These are phyloP conservation scores for Xenus cinereus DNA, from an alignment of 2,113 vertebrate species.

Conservation along the genomic window DNA sequence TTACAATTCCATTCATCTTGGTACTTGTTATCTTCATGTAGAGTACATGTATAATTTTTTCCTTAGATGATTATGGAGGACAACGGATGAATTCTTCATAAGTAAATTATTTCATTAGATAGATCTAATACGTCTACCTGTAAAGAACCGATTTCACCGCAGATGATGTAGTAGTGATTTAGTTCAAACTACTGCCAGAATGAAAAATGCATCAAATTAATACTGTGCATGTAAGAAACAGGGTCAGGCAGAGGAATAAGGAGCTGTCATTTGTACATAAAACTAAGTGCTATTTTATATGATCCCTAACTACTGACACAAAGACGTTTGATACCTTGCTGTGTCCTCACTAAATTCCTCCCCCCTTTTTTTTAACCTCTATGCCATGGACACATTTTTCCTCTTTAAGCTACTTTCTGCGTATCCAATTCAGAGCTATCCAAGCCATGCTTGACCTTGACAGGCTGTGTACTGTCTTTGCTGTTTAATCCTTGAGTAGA, in stretches of 20 bases:
- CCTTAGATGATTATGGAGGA: neutral
- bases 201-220: constrained; percentile 34
- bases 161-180: neutral
- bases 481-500: neutral
- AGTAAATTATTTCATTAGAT: neutral
- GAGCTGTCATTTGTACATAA: neutral
- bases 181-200: constrained; percentile 27
- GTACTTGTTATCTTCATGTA: neutral
- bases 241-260: neutral
- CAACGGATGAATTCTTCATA: neutral
- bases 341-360: neutral
- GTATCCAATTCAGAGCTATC: neutral
- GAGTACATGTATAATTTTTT: neutral
- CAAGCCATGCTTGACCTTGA: neutral
- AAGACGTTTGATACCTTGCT: neutral
- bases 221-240: neutral
- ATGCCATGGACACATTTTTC: neutral
- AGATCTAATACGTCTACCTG: neutral
- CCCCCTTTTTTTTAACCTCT: neutral
- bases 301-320: neutral
- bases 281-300: neutral
- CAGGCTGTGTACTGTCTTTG: neutral
- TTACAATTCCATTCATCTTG: neutral
- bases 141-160: neutral
- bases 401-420: neutral